Evolutionary conservation across 2,888 invertebrate genomes (phyloP), one percentile per base, ranked within the genome.

Genomic region (Xanthia togata): DNA sequence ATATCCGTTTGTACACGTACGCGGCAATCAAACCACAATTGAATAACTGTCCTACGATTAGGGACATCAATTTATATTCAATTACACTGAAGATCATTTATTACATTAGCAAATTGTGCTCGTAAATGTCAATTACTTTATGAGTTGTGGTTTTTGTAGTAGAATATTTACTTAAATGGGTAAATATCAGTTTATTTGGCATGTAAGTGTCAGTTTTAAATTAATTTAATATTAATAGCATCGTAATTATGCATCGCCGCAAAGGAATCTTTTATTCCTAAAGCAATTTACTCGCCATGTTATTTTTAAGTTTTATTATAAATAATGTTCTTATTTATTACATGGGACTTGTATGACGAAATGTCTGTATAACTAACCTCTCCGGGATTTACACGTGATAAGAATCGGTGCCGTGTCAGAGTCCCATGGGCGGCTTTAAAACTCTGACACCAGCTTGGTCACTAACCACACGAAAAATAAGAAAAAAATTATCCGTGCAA

Each of bases 11-110:
- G 81, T 67, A 44, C 55, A 50, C 53, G 44, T 69, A 79, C 59
- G n/a, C 59, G n/a, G 41, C 44, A 75, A 64, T 78, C 72, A 75
- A 71, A 60, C 76, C 63, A 20, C 71, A 73, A 84, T 77, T 86
- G 81, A 85, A 86, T 86, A 85, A 85, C 79, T 81, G 71, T 72
- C 23, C 55, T 62, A 60, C 62, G 70, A 79, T 86, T 79, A 79
- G 76, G 59, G 41, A 12, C 81, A 80, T 86, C 77, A 65, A 78
- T 85, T 75, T 76, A 65, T 69, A 77, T 79, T 77, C 59, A 71
- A 78, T 76, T 78, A 79, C 69, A 55, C 59, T 65, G 53, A 70
- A 81, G 62, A 78, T 72, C 67, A 78, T 76, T 83, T 68, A 70
- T 79, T 60, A 73, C 11, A 62, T 83, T 70, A 70, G 67, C 64